phyloP scores from a whole-genome alignment of 2,888 invertebrate genomes.

The Chrysotoxum bicinctum region DNA sequence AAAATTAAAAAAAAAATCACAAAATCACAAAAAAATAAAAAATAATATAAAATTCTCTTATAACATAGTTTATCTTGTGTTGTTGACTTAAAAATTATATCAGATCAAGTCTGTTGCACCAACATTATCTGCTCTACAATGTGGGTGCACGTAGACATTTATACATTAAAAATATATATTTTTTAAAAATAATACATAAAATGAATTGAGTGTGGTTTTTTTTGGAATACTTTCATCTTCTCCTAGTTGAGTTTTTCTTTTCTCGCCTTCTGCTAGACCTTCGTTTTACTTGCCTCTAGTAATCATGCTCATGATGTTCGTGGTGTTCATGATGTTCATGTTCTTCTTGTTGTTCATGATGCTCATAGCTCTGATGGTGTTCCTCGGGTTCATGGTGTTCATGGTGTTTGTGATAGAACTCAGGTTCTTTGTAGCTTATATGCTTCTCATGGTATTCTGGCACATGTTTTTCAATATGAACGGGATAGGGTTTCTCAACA shows the following conservation, averaged over 20 bases:
- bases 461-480: slow-evolving; percentile 88
- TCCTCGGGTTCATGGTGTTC: slow-evolving; percentile 81
- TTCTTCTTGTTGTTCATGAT: slow-evolving; percentile 74
- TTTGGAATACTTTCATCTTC: slow-evolving; percentile 71
- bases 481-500: slow-evolving; percentile 86
- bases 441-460: slow-evolving; percentile 83
- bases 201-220: slow-evolving; percentile 39
- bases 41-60: slow-evolving; percentile 39
- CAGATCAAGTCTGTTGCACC: slow-evolving; percentile 66
- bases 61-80: slow-evolving; percentile 17
- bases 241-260: slow-evolving; percentile 25
- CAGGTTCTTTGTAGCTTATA: slow-evolving; percentile 87
- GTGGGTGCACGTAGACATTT: slow-evolving; percentile 45
- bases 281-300: slow-evolving; percentile 80
- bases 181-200: slow-evolving; percentile 23
- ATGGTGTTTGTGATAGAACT: slow-evolving; percentile 84
- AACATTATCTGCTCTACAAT: slow-evolving; percentile 21
- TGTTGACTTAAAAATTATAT: slow-evolving; percentile 67
- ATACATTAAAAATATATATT: slow-evolving; percentile 47
- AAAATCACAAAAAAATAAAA: slow-evolving; percentile 33
- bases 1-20: slow-evolving; percentile 17
- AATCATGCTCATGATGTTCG: slow-evolving; percentile 72
- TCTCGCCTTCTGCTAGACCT: slow-evolving; percentile 86
- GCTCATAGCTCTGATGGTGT: slow-evolving; percentile 82
- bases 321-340: slow-evolving; percentile 73